Evolutionary conservation across 2,797 vertebrate genomes (phyloP).

Genomic region (Enteromius paludinosus): DNA sequence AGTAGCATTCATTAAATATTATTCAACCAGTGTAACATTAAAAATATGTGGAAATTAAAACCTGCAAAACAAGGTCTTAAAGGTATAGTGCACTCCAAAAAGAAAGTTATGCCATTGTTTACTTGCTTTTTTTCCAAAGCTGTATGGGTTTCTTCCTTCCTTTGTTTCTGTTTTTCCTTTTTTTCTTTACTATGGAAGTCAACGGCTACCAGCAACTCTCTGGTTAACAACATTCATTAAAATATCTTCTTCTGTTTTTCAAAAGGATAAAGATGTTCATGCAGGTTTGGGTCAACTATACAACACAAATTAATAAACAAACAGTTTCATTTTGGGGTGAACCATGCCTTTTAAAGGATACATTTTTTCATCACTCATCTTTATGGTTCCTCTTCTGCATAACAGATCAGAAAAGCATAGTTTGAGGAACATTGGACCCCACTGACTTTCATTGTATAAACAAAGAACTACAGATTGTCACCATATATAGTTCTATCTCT

Average conservation of each 20-base stretch:
- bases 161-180: not conserved
- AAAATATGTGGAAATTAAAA: not conserved
- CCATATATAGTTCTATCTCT: not conserved
- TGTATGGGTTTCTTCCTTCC: not conserved
- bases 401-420: not conserved
- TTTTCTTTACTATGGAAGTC: not conserved
- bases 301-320: not conserved
- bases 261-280: not conserved
- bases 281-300: not conserved
- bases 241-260: not conserved
- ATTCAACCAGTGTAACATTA: not conserved
- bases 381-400: not conserved
- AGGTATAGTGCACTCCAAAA: not conserved
- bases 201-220: not conserved
- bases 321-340: not conserved
- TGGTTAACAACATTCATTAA: not conserved
- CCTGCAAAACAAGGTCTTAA: not conserved
- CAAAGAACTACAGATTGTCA: not conserved
- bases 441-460: not conserved
- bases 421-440: not conserved
- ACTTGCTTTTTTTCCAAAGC: not conserved
- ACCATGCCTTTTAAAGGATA: not conserved
- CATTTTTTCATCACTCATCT: not conserved
- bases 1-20: not conserved
- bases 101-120: not conserved